Evolutionary conservation across 30 jellyfish, hydroid and myxozoan species (phyloP), one percentile per base, ranked within the genome.

Genomic region (Mastigias papua): DNA sequence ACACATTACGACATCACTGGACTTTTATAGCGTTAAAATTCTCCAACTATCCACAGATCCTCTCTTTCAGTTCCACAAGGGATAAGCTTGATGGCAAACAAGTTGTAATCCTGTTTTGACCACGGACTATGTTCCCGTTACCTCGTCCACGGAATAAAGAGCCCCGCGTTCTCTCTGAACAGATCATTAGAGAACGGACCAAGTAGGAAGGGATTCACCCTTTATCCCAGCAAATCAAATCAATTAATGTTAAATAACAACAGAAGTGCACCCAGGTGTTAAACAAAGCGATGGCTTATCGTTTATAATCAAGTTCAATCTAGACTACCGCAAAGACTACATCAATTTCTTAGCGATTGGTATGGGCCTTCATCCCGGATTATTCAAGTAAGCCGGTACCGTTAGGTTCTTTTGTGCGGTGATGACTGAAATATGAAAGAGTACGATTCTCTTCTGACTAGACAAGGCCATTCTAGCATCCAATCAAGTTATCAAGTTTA

Each of bases 301-400:
- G 3, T 20, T 20, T n/a, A n/a, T 58, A 58, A 58, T 58, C 70
- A 58, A n/a, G 70, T 20, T 5, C 29, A 58, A n/a, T 58, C 26
- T 4, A 58, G 70, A 58, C 71, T 49, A 76, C 86, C 86, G 73
- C 86, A 76, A 76, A 54, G 86, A 76, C 86, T 21, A 67, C 70
- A 29, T 48, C 86, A 76, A 76, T 76, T 76, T 20, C 86, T 76
- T 76, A 50, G 51, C 48, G 26, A 42, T n/a, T 58, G 73, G 70
- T 35, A 19, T 31, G 19, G 81, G 21, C 62, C 11, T 63, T 69
- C 33, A 69, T 69, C 81, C 6, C 6, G 81, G 81, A 33, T 69
- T 69, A 69, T 69, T 69, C 1, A 11, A 27, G 30, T 46, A 69
- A 63, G 32, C 26, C 32, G 62, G 31, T 8, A 69, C 81, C 81